Percentiles rank a stretch among this genome's conserved stretches.
phyloP scores from a whole-genome alignment of 2,113 vertebrate genomes.

The Alces alces region DNA sequence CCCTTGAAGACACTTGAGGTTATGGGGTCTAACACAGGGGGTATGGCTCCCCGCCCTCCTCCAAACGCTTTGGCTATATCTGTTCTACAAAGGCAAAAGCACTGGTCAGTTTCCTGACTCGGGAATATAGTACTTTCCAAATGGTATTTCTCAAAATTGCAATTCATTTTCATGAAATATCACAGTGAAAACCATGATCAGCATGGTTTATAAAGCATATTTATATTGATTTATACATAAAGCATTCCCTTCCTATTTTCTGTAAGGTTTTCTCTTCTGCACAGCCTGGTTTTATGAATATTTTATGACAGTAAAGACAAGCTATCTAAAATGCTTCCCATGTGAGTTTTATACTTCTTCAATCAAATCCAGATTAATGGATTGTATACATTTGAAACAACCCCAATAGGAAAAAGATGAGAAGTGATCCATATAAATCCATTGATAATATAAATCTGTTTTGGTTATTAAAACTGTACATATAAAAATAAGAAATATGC shows the following conservation, averaged over 20 bases:
- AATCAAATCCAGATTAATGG: neutral
- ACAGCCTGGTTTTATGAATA: neutral
- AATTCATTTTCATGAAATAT: neutral
- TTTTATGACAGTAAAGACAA: neutral
- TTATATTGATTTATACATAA: neutral
- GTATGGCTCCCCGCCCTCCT: neutral
- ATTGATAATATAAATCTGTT: neutral
- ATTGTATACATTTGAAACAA: neutral
- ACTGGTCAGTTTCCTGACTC: neutral
- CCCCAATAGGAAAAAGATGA: neutral
- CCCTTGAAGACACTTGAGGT: neutral
- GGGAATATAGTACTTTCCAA: neutral
- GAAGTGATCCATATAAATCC: neutral
- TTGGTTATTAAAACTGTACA: neutral
- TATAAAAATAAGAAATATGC: neutral
- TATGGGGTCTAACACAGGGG: neutral
- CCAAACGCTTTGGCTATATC: neutral
- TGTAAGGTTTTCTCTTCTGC: neutral
- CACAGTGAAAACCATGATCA: neutral
- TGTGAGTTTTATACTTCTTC: neutral
- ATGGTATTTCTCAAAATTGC: neutral
- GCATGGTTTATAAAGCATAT: neutral
- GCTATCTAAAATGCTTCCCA: neutral
- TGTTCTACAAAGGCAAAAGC: neutral
- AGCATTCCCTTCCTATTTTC: neutral